Base-by-base conservation (phyloP, 2,797 vertebrate genomes). In the Bothrops alternatus region DNA sequence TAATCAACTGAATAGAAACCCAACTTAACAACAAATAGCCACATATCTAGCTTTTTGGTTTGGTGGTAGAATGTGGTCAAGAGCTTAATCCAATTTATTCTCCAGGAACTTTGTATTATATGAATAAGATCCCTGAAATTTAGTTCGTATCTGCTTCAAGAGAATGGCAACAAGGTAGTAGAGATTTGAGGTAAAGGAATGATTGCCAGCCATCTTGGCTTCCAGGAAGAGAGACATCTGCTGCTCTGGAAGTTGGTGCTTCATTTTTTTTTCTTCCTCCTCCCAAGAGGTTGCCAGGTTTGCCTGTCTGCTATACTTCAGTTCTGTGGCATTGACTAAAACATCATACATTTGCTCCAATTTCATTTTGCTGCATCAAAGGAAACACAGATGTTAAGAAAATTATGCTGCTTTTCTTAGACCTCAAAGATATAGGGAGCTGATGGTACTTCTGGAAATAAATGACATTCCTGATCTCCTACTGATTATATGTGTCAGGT, bases 301-400 rank as follows among this genome's bases (percentile, higher is more conserved):
- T 56, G 42, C 23, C 89, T 65, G 37, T 50, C 28, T 91, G 2
- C 13, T 63, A 1, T 56, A 69, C n/a, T 93, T 90, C 14, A 16
- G 73, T 56, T 0, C 90, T 32, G 55, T 91, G 32, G 50, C 0
- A 0, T 65, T 4, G 12, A 57, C 55, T 78, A 88, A 92, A 88
- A 57, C 90, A 61, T 61, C 85, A 13, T 89, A 56, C 18, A 23
- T 85, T 42, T 87, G 50, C 26, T 47, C 50, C 18, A 12, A 10
- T 94, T 91, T 89, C 87, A 28, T 88, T 94, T 85, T 58, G 37
- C 65, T 82, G 55, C 88, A 65, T 87, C 88, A 63, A 56, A 86
- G 61, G 65, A 88, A 88, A 13, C 28, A 3, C 88, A 69, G 28
- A 65, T 0, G 1, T n/a, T 89, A 58, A 86, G 88, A 92, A 94